Base-by-base conservation (phyloP, 2,888 invertebrate genomes). In the Orchestes rusci region DNA sequence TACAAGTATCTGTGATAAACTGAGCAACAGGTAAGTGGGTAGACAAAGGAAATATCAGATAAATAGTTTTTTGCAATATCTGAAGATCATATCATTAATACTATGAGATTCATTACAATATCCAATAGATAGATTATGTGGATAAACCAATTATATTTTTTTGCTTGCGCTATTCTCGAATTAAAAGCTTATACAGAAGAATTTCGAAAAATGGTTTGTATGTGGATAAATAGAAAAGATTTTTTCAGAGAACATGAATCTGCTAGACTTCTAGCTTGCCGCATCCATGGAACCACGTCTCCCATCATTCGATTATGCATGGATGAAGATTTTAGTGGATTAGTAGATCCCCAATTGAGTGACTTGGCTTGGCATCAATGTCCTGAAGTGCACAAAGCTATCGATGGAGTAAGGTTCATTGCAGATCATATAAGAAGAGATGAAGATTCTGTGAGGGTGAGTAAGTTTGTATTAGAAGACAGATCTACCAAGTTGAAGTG, bases 321-420 rank as follows among this genome's bases (percentile, higher is more conserved):
- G 35, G 62, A 60, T 53, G 59, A 65, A 57, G 59, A 69, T 62
- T 44, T 70, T 58, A 56, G 67, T 58, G 55, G 56, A 16, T 45
- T 66, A 8, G 64, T 66, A 36, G 68, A 65, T 34, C 56, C 58
- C 5, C 51, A 59, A 15, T 62, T 65, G 42, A 63, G 73, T 73
- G 67, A 79, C 56, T 81, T 83, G 56, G 79, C 85, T 59, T 90
- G 90, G 89, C 87, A 88, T 67, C 82, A 83, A 66, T 92, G 91
- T 69, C 90, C 91, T 30, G 92, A 92, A 70, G 78, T 92, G 56
- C 86, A 88, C 70, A 90, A 90, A 69, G 92, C 92, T 59, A 90
- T 91, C 68, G 90, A 91, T 67, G 91, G 91, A 53, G 89, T 92
- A 56, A 80, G 85, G 62, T 92, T 89, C 67, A 92, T 92, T 62